Base-by-base conservation (phyloP, 2,888 invertebrate genomes). In the Adela reaumurella region DNA sequence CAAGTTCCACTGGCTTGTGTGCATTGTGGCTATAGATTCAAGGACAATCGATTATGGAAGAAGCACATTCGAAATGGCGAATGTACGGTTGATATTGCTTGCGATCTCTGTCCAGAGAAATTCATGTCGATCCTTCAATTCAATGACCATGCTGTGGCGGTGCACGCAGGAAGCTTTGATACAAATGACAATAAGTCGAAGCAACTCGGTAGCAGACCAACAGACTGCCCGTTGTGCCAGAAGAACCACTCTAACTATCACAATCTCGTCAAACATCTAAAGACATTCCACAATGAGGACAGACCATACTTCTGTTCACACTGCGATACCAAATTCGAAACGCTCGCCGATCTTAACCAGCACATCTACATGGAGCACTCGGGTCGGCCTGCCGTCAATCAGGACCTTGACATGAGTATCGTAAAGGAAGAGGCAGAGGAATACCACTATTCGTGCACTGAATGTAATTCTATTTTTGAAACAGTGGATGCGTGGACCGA, bases 281-380 rank as follows among this genome's bases (percentile, higher is more conserved):
- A 76, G 57, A 64, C 71, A 10, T 71, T 78, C 49, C 78, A 81
- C 51, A 67, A 69, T 42, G 74, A 77, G 54, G 79, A 79, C 46
- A 74, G 64, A 52, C 76, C 77, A 43, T 76, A 84, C 50, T 80
- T 81, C 57, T 85, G 85, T 55, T 81, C 81, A 51, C 83, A 84
- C 49, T 85, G 85, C 55, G 81, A 82, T 44, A 67, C 79, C 19
- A 81, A 79, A 56, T 85, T 81, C 57, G 68, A 77, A 52, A 77
- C 80, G 53, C 76, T 83, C 42, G 65, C 74, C 2, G 83, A 83
- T 52, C 60, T 85, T 1, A 79, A 84, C 51, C 80, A 83, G 52
- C 85, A 85, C 55, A 73, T 85, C 51, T 83, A 82, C 63, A 70
- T 74, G 55, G 78, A 80, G 19, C 84, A 84, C 57, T 82, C 83